Conservation (phyloP, 2,888 invertebrate genomes). For the Norana najaformis region DNA sequence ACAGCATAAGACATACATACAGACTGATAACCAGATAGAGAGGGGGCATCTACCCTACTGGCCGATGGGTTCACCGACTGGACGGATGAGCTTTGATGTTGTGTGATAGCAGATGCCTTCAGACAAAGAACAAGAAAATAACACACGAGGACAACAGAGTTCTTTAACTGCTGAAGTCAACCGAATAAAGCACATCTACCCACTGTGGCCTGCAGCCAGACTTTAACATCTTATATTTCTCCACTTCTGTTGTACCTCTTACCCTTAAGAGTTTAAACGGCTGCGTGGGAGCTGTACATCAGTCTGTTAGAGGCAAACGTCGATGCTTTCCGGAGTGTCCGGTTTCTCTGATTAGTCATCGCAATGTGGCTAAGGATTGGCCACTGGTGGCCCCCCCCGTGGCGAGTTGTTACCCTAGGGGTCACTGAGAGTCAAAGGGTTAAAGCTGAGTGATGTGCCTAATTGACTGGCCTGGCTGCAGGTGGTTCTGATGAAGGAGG, state of each 20-base stretch:
- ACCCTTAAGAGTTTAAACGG: too few species aligned
- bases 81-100: not conserved
- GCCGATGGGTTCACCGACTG: not conserved
- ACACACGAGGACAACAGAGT: not conserved
- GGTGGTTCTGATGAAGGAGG: not conserved
- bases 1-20: too few species aligned
- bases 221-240: not conserved
- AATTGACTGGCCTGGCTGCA: not conserved
- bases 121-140: not conserved
- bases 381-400: not conserved
- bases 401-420: too few species aligned
- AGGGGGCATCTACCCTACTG: too few species aligned
- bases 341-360: not conserved
- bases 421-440: not conserved
- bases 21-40: not conserved
- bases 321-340: not conserved
- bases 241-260: too few species aligned
- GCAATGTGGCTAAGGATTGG: not conserved
- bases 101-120: not conserved
- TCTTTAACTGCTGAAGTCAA: not conserved
- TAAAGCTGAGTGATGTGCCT: not conserved
- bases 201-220: too few species aligned
- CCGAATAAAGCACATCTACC: not conserved
- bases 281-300: too few species aligned
- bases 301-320: not conserved